Conservation (phyloP, 2,113 vertebrate genomes). For the Terrapene triunguis region DNA sequence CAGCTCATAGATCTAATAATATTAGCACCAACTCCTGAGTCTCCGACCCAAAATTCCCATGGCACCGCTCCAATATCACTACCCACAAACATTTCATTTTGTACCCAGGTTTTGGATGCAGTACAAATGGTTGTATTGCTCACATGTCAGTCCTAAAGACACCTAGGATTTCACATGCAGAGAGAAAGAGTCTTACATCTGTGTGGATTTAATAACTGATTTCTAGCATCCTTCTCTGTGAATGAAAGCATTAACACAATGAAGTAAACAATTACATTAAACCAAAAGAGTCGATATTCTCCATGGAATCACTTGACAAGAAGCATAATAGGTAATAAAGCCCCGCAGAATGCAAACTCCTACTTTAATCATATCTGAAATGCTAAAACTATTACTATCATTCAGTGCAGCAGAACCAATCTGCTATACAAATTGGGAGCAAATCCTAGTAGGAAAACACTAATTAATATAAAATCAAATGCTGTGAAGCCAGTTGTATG, state of each 20-base stretch:
- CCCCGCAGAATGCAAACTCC: background rate
- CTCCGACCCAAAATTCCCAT: background rate
- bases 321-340: conserved; percentile 8
- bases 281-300: background rate
- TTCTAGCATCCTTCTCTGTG: background rate
- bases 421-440: background rate
- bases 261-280: background rate
- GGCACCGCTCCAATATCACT: background rate
- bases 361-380: background rate
- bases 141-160: background rate
- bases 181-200: background rate
- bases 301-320: background rate
- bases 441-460: background rate
- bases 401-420: background rate
- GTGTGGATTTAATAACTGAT: background rate
- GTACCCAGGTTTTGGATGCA: background rate
- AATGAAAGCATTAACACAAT: background rate
- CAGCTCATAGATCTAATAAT: background rate
- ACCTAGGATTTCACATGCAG: background rate
- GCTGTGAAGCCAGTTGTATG: background rate
- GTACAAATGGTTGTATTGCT: background rate
- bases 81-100: background rate
- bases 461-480: background rate
- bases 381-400: background rate
- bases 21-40: background rate